These are phyloP conservation scores for Exaiptasia diaphana DNA, from an alignment of 64 coral and sea anemone genomes.

Conservation along the genomic window DNA sequence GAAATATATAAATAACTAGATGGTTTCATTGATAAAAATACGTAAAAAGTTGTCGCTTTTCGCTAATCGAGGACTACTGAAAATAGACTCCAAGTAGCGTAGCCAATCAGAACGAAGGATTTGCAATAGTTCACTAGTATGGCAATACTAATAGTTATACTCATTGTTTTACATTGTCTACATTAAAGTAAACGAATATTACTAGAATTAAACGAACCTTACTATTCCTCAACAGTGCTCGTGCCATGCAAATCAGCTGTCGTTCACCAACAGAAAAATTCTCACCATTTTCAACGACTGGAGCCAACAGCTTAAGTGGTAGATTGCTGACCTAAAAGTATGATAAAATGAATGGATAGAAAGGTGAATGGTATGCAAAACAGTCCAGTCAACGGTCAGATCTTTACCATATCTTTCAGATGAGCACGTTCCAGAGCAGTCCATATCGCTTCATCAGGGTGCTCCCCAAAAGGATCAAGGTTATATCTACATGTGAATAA, in stretches of 20 bases:
- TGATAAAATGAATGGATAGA: not conserved
- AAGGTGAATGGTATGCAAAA: no score
- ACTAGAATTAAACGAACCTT: conserved; percentile 24
- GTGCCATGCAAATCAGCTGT: conserved; percentile 89
- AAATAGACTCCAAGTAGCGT: no score
- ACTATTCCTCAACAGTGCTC: conserved; percentile 76
- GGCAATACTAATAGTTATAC: not conserved
- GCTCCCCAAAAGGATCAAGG: conserved; percentile 75
- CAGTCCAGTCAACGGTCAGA: not conserved
- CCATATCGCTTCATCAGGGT: conserved; percentile 74
- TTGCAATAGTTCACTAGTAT: no score
- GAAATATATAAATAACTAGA: no score
- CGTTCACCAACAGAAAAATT: conserved; percentile 94
- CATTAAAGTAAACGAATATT: no score
- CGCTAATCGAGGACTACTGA: no score
- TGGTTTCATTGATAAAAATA: no score
- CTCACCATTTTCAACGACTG: conserved; percentile 91
- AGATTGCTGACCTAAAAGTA: conserved; percentile 68
- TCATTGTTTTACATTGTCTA: no score
- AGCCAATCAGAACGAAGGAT: no score
- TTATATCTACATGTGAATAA: conserved; percentile 64
- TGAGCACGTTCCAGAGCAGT: conserved; percentile 83
- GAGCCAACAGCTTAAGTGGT: conserved; percentile 69
- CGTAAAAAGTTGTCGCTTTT: no score
- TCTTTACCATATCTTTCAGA: conserved; percentile 73